Conservation (phyloP, 2,797 vertebrate genomes). For the Urophycis tenuis region DNA sequence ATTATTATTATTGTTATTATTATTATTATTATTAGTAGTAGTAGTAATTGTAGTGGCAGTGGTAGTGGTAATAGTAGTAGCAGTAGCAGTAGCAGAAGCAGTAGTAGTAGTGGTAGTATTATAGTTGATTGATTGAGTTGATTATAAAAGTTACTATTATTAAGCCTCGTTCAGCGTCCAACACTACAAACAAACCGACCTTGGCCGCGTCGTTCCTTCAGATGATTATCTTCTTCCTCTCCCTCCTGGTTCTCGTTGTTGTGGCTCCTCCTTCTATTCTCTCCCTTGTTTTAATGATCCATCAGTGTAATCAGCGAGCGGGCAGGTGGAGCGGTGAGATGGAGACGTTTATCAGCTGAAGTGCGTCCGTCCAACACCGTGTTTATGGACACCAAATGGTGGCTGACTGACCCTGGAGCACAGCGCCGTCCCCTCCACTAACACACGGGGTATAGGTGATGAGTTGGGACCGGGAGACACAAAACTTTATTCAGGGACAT, state of each 20-base stretch:
- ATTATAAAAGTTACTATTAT: too few relatives aligned
- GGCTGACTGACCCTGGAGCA: not conserved
- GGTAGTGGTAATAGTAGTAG: too few relatives aligned
- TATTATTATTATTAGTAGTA: too few relatives aligned
- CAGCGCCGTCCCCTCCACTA: not conserved
- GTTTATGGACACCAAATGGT: not conserved
- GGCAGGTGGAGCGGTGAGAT: constrained; percentile 28
- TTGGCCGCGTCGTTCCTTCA: constrained; percentile 28
- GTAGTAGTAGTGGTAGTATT: too few relatives aligned
- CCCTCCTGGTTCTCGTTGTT: not conserved
- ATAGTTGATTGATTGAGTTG: too few relatives aligned
- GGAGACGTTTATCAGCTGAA: constrained; percentile 26
- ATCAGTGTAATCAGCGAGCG: constrained; percentile 26
- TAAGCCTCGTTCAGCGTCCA: not conserved
- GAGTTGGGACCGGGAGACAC: not conserved
- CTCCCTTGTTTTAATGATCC: constrained; percentile 15
- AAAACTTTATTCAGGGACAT: constrained; percentile 2
- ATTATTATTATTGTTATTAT: too few relatives aligned
- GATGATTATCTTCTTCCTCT: not conserved
- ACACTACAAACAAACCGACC: constrained; percentile 4
- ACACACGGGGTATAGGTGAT: not conserved
- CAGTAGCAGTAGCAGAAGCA: too few relatives aligned
- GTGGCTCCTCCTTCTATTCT: constrained; percentile 19
- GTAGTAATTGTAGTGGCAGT: too few relatives aligned
- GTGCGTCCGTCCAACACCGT: not conserved